phyloP scores from a whole-genome alignment of 2,888 invertebrate species.

The Sarcophaga subvicina region DNA sequence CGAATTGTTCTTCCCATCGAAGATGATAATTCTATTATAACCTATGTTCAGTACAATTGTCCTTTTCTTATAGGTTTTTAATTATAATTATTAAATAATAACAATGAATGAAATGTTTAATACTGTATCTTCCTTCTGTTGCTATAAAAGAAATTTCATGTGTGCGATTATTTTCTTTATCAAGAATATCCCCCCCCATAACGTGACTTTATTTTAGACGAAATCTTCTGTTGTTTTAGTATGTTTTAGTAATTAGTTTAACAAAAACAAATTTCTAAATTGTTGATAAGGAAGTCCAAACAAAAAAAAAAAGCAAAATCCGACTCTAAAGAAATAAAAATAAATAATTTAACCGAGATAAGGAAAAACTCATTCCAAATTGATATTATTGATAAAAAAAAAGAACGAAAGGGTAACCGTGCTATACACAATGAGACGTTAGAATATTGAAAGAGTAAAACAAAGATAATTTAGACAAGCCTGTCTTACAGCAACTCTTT shows the following conservation, averaged over 20 bases:
- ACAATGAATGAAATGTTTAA: background rate
- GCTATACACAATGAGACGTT: no score
- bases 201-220: background rate
- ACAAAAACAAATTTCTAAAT: background rate
- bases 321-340: no score
- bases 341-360: background rate
- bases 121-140: background rate
- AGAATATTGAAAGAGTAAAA: no score
- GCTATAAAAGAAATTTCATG: no score
- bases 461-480: no score
- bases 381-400: no score
- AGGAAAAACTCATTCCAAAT: background rate
- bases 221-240: conserved; percentile 15
- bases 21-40: no score
- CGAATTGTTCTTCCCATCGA: no score
- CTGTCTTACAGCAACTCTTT: no score
- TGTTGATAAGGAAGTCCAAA: conserved; percentile 5
- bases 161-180: background rate
- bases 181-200: conserved; percentile 8
- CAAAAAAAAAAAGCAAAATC: background rate
- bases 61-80: background rate
- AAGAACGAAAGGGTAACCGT: no score
- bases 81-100: background rate
- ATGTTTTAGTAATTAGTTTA: background rate
- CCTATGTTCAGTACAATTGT: background rate